A percentile compares a stretch with the other conserved stretches of the same genome.
phyloP scores from a whole-genome alignment of 2,113 vertebrate genomes.

The Lasiurus cinereus region DNA sequence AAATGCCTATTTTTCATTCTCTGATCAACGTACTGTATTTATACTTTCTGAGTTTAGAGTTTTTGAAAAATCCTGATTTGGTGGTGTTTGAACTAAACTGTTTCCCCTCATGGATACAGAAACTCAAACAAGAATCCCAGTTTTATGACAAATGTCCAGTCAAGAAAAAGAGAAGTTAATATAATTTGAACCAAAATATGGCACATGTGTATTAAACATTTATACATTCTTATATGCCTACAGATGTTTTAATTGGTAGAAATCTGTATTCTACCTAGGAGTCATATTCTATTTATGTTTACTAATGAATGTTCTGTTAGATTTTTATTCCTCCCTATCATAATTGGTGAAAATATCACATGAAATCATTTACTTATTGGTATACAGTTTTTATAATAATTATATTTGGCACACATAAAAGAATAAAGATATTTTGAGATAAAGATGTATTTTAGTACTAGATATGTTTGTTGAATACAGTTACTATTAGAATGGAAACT shows the following conservation, averaged over 20 bases:
- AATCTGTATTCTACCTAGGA: background rate
- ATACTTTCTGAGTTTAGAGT: background rate
- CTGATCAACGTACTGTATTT: background rate
- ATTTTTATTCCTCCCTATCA: background rate
- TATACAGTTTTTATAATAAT: background rate
- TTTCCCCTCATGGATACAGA: background rate
- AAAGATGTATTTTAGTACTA: background rate
- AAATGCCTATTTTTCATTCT: conserved; percentile 27
- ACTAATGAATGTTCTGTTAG: background rate
- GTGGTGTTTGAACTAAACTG: background rate
- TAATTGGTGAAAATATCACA: conserved; percentile 12
- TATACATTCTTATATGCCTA: background rate
- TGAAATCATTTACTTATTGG: background rate
- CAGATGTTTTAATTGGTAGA: conserved; percentile 13
- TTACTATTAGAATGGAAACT: background rate
- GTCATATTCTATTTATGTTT: background rate
- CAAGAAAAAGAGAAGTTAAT: conserved; percentile 5
- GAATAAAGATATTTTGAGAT: conserved; percentile 9
- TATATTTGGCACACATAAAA: background rate
- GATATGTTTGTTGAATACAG: background rate
- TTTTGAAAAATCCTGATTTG: conserved; percentile 20
- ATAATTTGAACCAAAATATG: background rate
- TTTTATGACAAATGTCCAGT: background rate
- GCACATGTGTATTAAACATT: background rate
- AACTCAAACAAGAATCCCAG: background rate